These are phyloP conservation scores for Rutilus rutilus DNA, from an alignment of 2,113 vertebrate species.

Conservation along the genomic window DNA sequence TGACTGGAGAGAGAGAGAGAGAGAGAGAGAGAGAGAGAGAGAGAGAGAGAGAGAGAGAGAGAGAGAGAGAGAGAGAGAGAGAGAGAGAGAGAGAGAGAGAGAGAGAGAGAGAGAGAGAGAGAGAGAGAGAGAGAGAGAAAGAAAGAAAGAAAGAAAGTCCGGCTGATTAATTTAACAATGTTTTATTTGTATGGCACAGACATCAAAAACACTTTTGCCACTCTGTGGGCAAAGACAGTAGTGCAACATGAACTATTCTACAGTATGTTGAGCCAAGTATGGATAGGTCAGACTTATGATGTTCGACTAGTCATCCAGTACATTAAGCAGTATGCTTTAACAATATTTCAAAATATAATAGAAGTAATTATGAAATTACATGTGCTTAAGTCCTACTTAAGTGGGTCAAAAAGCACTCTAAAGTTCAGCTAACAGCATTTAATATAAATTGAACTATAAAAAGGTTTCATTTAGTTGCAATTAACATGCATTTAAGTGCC, in stretches of 20 bases:
- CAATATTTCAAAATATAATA: background rate
- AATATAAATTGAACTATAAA: background rate
- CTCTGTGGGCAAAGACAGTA: background rate
- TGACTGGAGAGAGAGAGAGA: background rate
- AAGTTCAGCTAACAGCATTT: background rate
- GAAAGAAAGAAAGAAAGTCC: background rate
- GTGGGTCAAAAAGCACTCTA: background rate
- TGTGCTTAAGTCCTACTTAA: background rate
- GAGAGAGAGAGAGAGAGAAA: background rate
- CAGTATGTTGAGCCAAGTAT: background rate
- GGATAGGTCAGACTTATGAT: background rate
- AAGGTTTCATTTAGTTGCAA: no score
- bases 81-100: no score
- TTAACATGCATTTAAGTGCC: no score
- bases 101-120: constrained; percentile 7
- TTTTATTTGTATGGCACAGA: background rate
- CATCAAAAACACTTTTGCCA: background rate
- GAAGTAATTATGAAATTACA: no score
- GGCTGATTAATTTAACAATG: background rate
- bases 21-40: background rate
- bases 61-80: background rate
- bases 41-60: background rate
- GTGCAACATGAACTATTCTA: background rate
- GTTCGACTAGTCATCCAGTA: no score
- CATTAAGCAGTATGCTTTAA: background rate